phyloP scores from a whole-genome alignment of 35 echinoderm and acorn worm species.

The Eucidaris tribuloides region DNA sequence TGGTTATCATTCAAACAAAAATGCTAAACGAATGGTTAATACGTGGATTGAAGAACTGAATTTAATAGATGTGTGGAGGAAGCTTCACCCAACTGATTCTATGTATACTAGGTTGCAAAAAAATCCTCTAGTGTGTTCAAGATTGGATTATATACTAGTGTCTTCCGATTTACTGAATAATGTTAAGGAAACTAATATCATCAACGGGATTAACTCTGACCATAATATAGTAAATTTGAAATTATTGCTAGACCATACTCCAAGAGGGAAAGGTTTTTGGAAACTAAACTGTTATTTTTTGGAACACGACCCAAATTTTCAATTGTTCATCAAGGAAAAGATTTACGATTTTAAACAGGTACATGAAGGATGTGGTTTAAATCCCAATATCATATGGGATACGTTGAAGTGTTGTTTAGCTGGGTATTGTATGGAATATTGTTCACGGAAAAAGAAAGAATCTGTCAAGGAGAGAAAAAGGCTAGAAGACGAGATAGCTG shows the following conservation, averaged over 20 bases:
- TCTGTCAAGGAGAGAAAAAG: neutral
- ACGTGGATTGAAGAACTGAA: neutral
- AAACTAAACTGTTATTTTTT: slow-evolving; percentile 9
- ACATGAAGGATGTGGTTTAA: neutral
- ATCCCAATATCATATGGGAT: neutral
- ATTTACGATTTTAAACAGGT: neutral
- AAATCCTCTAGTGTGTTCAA: neutral
- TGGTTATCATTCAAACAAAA: too few relatives aligned
- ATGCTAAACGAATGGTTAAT: too few relatives aligned
- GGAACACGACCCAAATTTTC: neutral
- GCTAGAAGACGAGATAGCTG: neutral
- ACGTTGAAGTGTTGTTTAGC: neutral
- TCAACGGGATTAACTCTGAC: neutral
- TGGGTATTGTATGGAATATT: neutral
- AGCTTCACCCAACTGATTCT: neutral
- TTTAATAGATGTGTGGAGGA: neutral
- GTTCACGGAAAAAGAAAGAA: neutral
- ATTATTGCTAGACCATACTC: neutral
- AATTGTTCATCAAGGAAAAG: neutral
- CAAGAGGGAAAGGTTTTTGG: neutral
- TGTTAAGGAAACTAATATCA: neutral
- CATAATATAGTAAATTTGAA: neutral
- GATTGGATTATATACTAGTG: neutral
- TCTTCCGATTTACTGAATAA: neutral
- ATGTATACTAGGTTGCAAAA: neutral